Evolutionary conservation across 1,140 invertebrate genomes (phyloP), one percentile per base, ranked within the genome.

Genomic region (Brachionus koreanus): DNA sequence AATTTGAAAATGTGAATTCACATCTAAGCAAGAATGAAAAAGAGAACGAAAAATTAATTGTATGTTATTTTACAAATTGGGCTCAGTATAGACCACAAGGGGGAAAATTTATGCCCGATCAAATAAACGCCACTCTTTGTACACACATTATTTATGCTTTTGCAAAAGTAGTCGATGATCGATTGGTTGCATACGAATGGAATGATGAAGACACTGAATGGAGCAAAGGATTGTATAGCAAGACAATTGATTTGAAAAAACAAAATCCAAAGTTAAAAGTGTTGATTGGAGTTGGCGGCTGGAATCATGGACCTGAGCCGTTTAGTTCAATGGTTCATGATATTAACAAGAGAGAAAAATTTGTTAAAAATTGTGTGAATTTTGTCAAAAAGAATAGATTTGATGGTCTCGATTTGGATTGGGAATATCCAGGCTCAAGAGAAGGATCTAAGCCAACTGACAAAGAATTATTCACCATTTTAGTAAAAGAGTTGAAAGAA

Each of bases 1-100:
- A n/a, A n/a, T n/a, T n/a, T n/a, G n/a, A n/a, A n/a, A n/a, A n/a
- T n/a, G n/a, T n/a, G n/a, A n/a, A n/a, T n/a, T n/a, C n/a, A n/a
- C n/a, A n/a, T n/a, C n/a, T n/a, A n/a, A n/a, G n/a, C n/a, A n/a
- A n/a, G n/a, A n/a, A n/a, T 46, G 43, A 46, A 3, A n/a, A 46
- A 46, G 5, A 46, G 12, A 46, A 46, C 12, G 16, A 43, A 29
- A 35, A 65, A 65, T 43, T 83, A 16, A 39, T 77, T 61, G 39
- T 97, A 84, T 98, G 96, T 87, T 98, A 97, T 86, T 91, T 95
- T 86, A 96, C 96, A 2, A 96, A 93, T 84, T 97, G 95, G 95
- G 94, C 95, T 0, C 91, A 93, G 83, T 96, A 95, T 86, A 90
- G 95, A 65, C 93, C 94, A 0, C 93, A 93, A 61, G 90, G 91